These are phyloP conservation scores for Atrina japonica DNA, from an alignment of 2,888 invertebrate genomes.

Conservation along the genomic window DNA sequence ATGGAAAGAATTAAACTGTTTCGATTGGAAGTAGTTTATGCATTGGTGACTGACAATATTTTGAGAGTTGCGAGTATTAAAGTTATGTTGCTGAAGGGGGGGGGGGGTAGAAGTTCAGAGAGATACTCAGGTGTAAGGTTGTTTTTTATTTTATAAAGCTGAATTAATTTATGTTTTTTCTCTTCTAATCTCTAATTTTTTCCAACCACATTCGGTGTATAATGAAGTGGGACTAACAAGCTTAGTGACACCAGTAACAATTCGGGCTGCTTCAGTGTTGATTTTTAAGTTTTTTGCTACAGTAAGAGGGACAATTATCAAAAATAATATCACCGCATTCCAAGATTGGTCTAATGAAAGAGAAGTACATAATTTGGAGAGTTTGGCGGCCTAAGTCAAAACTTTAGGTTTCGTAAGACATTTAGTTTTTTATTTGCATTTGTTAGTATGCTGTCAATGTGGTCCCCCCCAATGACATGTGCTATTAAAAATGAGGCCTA, in stretches of 20 bases:
- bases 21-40: not conserved
- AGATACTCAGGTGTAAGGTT: not conserved
- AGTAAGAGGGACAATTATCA: not conserved
- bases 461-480: not conserved
- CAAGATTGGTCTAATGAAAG: not conserved
- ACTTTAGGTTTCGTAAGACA: not conserved
- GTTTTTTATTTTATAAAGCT: not conserved
- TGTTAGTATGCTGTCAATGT: not conserved
- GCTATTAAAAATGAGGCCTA: slow-evolving; percentile 4
- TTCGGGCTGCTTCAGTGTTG: slow-evolving; percentile 9
- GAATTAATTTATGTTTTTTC: not conserved
- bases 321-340: slow-evolving; percentile 3
- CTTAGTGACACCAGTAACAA: slow-evolving; percentile 27
- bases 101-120: not conserved
- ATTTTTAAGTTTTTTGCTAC: slow-evolving; percentile 8
- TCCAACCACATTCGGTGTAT: slow-evolving; percentile 10
- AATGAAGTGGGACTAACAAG: not conserved
- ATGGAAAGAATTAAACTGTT: slow-evolving; percentile 20
- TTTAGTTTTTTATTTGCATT: slow-evolving; percentile 3
- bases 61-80: not conserved
- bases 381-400: not conserved
- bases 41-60: too few relatives aligned
- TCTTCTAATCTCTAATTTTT: not conserved
- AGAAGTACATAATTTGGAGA: slow-evolving; percentile 7
- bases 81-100: too few relatives aligned